Base-by-base conservation (phyloP, 2,888 invertebrate genomes). In the Dione vanillae region DNA sequence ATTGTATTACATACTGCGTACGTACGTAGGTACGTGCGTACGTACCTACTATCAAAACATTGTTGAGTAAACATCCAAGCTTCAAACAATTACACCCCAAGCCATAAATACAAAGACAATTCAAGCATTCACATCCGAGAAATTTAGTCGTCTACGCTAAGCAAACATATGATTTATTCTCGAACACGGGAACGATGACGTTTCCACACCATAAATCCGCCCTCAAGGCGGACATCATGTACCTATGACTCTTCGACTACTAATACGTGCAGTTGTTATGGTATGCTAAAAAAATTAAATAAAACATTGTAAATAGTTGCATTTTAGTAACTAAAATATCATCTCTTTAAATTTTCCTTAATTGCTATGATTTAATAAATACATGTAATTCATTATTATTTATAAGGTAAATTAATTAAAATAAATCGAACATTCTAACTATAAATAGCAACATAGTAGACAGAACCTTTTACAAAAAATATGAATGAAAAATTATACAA, bases 171-270 rank as follows among this genome's bases (percentile, higher is more conserved):
- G 93, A 93, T 92, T 91, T 92, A 93, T 90, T 80, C 80, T 80
- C 79, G 84, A 88, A 89, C 87, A 88, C 86, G 82, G 88, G 81
- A 79, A 83, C 87, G 86, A 88, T 92, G 93, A 93, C 92, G 88
- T 91, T 92, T 92, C 92, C 91, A 91, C 88, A 77, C 90, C 89
- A 92, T 93, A 93, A 92, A 93, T 93, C 83, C 87, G 83, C 84
- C 90, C 91, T 90, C 93, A 91, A 92, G 80, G 81, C 84, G 84
- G 89, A 86, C 91, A 92, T 90, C 90, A 87, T 86, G 87, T 85
- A 56, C 37, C 37, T 16, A 85, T 88, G 90, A 90, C 88, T 83
- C 84, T 81, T 84, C 85, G 86, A 85, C 85, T 79, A 80, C 83
- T 85, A 86, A 87, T 85, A 83, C 83, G 81, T 81, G 77, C 10